phyloP scores from a whole-genome alignment of 1,140 invertebrate species.

The Brachionus rubens region DNA sequence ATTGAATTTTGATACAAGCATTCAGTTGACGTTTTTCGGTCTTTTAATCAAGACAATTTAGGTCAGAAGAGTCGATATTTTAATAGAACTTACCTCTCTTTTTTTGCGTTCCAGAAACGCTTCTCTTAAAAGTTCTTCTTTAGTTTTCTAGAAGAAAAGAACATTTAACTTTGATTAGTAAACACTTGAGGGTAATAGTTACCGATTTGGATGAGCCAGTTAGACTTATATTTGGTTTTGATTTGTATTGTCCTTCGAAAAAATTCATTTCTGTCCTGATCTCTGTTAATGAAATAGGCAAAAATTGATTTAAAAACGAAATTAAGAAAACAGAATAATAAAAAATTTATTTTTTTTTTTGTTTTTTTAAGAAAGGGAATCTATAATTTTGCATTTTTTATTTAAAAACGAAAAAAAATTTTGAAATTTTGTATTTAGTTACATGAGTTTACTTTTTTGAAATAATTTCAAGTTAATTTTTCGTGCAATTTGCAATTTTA shows the following conservation, averaged over 20 bases:
- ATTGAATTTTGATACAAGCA: conserved; percentile 43
- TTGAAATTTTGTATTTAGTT: too few relatives aligned
- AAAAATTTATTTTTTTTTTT: too few relatives aligned
- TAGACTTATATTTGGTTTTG: conserved; percentile 24
- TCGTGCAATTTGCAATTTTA: too few relatives aligned
- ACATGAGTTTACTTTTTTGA: too few relatives aligned
- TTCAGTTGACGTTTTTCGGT: conserved; percentile 12
- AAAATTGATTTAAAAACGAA: too few relatives aligned
- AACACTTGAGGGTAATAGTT: not conserved
- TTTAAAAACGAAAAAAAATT: too few relatives aligned
- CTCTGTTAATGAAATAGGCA: not conserved
- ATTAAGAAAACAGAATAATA: too few relatives aligned
- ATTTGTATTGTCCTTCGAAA: conserved; percentile 41
- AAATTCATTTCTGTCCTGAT: conserved; percentile 21
- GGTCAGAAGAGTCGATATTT: not conserved
- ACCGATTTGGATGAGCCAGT: conserved; percentile 29
- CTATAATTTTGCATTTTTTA: too few relatives aligned
- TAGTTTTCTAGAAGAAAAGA: too few relatives aligned
- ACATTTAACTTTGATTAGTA: too few relatives aligned
- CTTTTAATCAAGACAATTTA: not conserved
- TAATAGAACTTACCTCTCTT: conserved; percentile 8
- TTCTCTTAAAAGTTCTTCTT: conserved; percentile 30
- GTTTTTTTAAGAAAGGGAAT: too few relatives aligned
- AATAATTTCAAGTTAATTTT: too few relatives aligned
- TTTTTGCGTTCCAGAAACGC: conserved; percentile 27